Base-by-base conservation (phyloP, 2,113 vertebrate genomes). In the Pachyramphus minor region DNA sequence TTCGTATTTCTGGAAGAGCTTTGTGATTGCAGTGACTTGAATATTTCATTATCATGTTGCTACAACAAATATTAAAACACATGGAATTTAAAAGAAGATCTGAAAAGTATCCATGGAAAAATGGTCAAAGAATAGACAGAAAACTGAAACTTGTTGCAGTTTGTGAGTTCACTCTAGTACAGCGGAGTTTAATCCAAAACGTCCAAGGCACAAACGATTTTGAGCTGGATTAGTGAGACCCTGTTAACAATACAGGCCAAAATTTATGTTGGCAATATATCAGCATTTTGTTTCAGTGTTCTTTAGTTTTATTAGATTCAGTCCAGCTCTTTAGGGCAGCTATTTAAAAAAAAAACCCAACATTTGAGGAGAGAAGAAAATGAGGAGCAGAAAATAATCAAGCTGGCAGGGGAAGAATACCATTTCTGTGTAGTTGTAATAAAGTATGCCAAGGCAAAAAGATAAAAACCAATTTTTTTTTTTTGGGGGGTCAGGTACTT, bases 51-150 rank as follows among this genome's bases (percentile, higher is more conserved):
- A 67, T 84, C 67, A 7, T 3, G 90, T 96, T 96, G 93, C 94
- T 91, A 92, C 89, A 95, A 89, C 91, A 97, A 84, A 82, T 84
- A 52, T 6, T 89, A 42, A 82, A 95, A 68, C 73, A 87, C 28
- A 2, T 49, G 49, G 37, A 71, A 68, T 74, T 81, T 89, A 56
- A 87, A 94, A 72, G 53, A 84, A 67, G 39, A 59, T 88, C 64
- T 86, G 42, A 92, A 85, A 94, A 89, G 35, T 56, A 52, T 59
- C 60, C 49, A 5, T 72, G 86, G 84, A 92, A 92, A 95, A 92
- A 49, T 12, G 10, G 12, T 66, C 24, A 68, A 67, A 63, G 77
- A 67, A 47, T 11, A 89, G 82, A 8, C 27, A 89, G 47, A 64
- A 93, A 67, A 35, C 58, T 53, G 72, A 80, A 92, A 76, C 59